Base-by-base conservation (phyloP, 1,140 invertebrate genomes). In the Glomeris maerens region DNA sequence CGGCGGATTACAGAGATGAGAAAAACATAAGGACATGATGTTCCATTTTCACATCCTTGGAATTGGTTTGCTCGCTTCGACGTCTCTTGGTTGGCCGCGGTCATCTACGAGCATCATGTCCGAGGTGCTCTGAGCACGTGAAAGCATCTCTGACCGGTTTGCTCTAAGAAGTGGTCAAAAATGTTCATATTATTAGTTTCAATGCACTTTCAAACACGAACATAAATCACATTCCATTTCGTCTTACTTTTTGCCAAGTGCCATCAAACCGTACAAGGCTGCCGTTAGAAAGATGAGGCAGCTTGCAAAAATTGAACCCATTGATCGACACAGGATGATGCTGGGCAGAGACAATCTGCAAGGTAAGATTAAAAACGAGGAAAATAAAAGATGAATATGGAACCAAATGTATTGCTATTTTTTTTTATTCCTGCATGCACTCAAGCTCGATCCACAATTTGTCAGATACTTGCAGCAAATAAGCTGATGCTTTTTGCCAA, bases 191-290 rank as follows among this genome's bases (percentile, higher is more conserved):
- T 17, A 13, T 36, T 36, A 36, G 17, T 36, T 10, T 13, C 31
- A 13, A n/a, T n/a, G n/a, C n/a, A n/a, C n/a, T n/a, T n/a, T n/a
- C n/a, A n/a, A n/a, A n/a, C n/a, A n/a, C n/a, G n/a, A n/a, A n/a
- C n/a, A n/a, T n/a, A n/a, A n/a, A n/a, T n/a, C n/a, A n/a, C n/a
- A n/a, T n/a, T n/a, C n/a, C n/a, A n/a, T n/a, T n/a, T n/a, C 5
- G 7, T 59, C 64, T 64, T 59, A 73, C 72, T 73, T 73, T 62
- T 67, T 72, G 13, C 71, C 72, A 14, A 96, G 72, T 26, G 89
- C 80, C 84, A 95, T 91, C 73, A 95, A 77, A 59, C 88, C 90
- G 68, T 96, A 95, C 31, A 94, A 72, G 49, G 86, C 74, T 38
- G 90, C 91, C 45, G 87, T 87, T 14, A 71, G 77, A 68, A 95